Conservation (phyloP, 2,113 vertebrate species). For the Lepisosteus osseus region DNA sequence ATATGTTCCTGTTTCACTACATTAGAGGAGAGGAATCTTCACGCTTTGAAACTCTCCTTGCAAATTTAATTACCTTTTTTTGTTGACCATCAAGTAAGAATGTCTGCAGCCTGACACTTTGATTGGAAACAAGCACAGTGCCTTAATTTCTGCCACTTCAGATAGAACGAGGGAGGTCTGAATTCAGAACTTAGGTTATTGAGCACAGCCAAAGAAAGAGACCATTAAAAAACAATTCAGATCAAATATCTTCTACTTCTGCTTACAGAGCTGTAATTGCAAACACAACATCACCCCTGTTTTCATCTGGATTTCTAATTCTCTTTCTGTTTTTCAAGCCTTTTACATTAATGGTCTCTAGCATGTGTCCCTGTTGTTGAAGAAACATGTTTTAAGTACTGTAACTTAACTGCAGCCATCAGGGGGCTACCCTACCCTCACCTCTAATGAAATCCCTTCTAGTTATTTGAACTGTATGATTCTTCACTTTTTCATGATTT, state of each 20-base stretch:
- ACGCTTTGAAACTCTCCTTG: neutral
- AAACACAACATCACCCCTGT: neutral
- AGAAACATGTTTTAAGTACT: neutral
- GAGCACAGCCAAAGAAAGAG: neutral
- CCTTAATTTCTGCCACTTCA: conserved; percentile 8
- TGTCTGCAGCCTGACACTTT: neutral
- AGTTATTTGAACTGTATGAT: too few species aligned
- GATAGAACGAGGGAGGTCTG: neutral
- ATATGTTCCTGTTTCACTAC: neutral
- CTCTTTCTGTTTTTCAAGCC: neutral
- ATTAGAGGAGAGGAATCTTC: neutral
- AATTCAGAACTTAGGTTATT: neutral
- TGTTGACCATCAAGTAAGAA: neutral
- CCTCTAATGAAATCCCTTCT: too few species aligned
- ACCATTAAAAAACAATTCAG: conserved; percentile 1
- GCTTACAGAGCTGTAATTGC: neutral
- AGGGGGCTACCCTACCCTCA: neutral
- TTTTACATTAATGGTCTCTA: neutral
- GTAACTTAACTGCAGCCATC: neutral
- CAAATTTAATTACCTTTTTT: neutral
- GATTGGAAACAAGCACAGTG: conserved; percentile 11
- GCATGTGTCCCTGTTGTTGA: neutral
- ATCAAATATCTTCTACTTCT: neutral
- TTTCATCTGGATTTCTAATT: neutral
- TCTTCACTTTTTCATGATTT: too few species aligned